Conservation (phyloP, 2,113 vertebrate genomes). For the Microtus oregoni region DNA sequence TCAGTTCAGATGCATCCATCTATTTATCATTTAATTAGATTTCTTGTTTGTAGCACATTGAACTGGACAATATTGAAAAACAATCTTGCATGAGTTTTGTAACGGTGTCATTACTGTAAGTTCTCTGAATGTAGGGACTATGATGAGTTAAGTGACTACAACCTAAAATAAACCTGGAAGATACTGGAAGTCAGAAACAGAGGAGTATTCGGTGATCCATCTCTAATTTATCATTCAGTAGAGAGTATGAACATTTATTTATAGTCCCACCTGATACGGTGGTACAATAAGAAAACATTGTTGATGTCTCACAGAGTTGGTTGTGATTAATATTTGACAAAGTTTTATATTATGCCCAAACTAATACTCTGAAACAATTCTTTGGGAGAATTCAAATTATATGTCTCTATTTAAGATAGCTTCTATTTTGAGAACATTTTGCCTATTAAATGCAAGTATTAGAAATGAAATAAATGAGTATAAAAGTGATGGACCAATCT, state of each 20-base stretch:
- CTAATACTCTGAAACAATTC: neutral
- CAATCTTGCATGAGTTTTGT: neutral
- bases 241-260: neutral
- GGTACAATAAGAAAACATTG: neutral
- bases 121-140: neutral
- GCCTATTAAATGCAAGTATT: neutral
- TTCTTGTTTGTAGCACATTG: neutral
- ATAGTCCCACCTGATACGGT: neutral
- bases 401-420: neutral
- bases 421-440: neutral
- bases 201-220: neutral
- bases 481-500: neutral
- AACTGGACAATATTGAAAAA: neutral
- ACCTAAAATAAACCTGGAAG: neutral
- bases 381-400: neutral
- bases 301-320: neutral
- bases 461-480: neutral
- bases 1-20: neutral
- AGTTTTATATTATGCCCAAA: neutral
- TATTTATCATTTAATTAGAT: neutral
- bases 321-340: neutral
- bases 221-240: neutral
- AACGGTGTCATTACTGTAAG: neutral
- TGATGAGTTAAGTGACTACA: neutral
- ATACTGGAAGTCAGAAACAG: neutral